phyloP scores from a whole-genome alignment of 92 coral and sea anemone genomes.

The Parazoanthus swiftii region DNA sequence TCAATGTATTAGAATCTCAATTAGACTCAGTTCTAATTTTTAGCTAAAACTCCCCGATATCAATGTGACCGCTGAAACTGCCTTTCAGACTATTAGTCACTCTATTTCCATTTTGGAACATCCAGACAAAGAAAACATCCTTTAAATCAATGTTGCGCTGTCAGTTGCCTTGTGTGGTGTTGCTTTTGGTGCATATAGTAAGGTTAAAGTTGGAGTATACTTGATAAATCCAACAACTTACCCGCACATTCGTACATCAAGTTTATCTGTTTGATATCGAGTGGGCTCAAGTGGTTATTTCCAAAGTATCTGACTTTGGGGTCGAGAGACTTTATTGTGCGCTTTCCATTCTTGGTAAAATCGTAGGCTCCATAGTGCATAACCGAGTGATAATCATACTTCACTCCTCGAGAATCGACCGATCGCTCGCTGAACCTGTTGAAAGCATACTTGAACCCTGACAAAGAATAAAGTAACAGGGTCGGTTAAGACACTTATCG shows the following conservation, averaged over 20 bases:
- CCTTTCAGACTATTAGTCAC: too few relatives aligned
- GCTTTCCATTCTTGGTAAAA: conserved; percentile 60
- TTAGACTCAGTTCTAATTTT: too few relatives aligned
- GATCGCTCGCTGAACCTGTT: conserved; percentile 49
- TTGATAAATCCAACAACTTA: not conserved
- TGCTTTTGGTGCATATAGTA: too few relatives aligned
- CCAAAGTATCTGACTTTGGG: conserved; percentile 64
- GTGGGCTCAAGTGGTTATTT: conserved; percentile 63
- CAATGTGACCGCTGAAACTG: too few relatives aligned
- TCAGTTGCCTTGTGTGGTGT: too few relatives aligned
- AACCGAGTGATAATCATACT: conserved; percentile 76
- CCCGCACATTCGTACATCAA: conserved; percentile 81
- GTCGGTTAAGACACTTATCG: too few relatives aligned
- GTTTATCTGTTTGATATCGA: conserved; percentile 83
- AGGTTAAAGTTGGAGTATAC: too few relatives aligned
- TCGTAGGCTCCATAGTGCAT: conserved; percentile 80
- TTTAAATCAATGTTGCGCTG: too few relatives aligned
- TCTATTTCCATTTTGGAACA: too few relatives aligned
- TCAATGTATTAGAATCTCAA: too few relatives aligned
- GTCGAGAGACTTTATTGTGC: conserved; percentile 65
- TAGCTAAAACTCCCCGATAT: too few relatives aligned
- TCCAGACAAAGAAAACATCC: too few relatives aligned
- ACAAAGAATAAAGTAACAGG: not conserved
- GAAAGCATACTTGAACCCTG: conserved; percentile 72
- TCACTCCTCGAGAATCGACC: conserved; percentile 66